Conservation (phyloP, 1,140 invertebrate genomes). For the Eupeodes corollae region DNA sequence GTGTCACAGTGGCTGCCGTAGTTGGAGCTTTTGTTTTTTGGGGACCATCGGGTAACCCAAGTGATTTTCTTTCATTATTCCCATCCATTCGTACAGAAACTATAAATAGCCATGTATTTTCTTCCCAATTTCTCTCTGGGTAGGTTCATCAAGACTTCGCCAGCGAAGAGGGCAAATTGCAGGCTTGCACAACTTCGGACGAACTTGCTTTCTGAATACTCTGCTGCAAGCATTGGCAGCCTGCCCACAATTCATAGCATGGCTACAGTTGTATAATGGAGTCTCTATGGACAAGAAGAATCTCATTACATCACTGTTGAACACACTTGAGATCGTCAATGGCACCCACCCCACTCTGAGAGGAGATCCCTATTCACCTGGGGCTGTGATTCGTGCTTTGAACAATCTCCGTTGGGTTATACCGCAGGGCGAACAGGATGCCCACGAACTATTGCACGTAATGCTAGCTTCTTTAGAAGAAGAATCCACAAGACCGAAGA, state of each 20-base stretch:
- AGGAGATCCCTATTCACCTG: constrained; percentile 54
- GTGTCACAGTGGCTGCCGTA: constrained; percentile 60
- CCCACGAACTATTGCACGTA: constrained; percentile 82
- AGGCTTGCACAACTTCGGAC: constrained; percentile 72
- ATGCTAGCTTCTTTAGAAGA: constrained; percentile 76
- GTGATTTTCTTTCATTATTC: not conserved
- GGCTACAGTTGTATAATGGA: constrained; percentile 55
- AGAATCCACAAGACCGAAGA: constrained; percentile 49
- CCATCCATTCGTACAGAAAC: not conserved
- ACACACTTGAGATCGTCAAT: constrained; percentile 62
- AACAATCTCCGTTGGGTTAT: constrained; percentile 71
- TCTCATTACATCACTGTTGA: constrained; percentile 51
- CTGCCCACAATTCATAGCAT: constrained; percentile 66
- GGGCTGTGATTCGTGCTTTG: constrained; percentile 64
- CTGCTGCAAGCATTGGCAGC: constrained; percentile 72
- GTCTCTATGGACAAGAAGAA: constrained; percentile 43
- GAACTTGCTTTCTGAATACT: constrained; percentile 80
- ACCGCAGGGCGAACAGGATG: constrained; percentile 81
- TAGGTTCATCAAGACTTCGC: constrained; percentile 42
- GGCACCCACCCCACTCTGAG: constrained; percentile 58
- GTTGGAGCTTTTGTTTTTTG: constrained; percentile 67
- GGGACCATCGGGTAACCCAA: constrained; percentile 49
- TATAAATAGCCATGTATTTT: not conserved
- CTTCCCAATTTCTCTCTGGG: not conserved
- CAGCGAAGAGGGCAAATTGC: constrained; percentile 56